These are phyloP conservation scores for Gymnoscopelus braueri DNA, from an alignment of 2,797 vertebrate genomes.

Conservation along the genomic window DNA sequence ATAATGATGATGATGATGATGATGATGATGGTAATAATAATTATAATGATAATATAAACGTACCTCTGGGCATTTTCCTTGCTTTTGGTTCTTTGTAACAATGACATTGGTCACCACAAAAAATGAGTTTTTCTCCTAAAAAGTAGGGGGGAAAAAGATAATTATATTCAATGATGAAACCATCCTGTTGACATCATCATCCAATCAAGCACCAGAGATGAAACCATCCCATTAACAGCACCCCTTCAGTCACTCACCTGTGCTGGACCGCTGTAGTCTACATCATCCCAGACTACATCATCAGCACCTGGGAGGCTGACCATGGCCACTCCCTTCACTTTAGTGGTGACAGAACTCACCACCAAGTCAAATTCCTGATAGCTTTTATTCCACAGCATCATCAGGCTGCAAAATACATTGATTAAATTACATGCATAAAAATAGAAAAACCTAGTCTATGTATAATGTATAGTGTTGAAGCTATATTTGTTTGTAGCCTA, in stretches of 20 bases:
- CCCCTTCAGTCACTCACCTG: conserved; percentile 73
- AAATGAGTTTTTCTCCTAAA: conserved; percentile 84
- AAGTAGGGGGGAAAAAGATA: not conserved
- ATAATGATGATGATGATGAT: not conserved
- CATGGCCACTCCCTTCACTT: conserved; percentile 85
- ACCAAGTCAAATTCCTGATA: conserved; percentile 84
- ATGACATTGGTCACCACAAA: conserved; percentile 90
- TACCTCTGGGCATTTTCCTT: conserved; percentile 85
- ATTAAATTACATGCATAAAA: too few relatives aligned
- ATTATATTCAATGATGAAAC: too few relatives aligned
- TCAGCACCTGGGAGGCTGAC: conserved; percentile 53
- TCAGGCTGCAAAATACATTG: conserved; percentile 47
- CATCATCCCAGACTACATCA: conserved; percentile 79
- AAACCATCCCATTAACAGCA: not conserved
- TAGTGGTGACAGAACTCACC: conserved; percentile 85
- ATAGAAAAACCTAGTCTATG: too few relatives aligned
- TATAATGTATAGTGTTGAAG: too few relatives aligned
- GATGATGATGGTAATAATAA: too few relatives aligned
- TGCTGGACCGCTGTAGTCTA: conserved; percentile 80
- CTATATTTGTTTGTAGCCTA: too few relatives aligned
- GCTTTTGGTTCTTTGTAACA: conserved; percentile 83
- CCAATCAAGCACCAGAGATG: not conserved
- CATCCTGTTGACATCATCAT: not conserved
- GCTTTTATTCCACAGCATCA: conserved; percentile 79
- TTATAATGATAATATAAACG: not conserved